These are phyloP conservation scores for Pogonocherus hispidulus DNA, from an alignment of 2,888 invertebrate genomes.

Conservation along the genomic window DNA sequence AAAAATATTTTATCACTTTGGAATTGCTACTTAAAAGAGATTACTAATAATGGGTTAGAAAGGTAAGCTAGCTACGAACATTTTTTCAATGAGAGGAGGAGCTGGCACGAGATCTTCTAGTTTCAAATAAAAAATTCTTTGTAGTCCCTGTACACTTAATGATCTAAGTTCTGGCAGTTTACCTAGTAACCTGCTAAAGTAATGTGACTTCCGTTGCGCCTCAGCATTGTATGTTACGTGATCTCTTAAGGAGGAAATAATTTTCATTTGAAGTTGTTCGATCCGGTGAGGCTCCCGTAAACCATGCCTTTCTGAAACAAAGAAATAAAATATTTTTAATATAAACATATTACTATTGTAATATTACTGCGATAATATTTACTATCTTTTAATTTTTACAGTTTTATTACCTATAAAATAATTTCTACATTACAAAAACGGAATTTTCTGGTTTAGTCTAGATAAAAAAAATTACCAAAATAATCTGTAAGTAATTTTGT, in stretches of 20 bases:
- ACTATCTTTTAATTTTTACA: too few species aligned
- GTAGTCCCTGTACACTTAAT: conserved; percentile 92
- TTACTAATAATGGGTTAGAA: conserved; percentile 72
- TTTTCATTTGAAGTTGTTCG: conserved; percentile 96
- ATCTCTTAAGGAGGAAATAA: conserved; percentile 94
- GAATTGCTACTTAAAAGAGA: conserved; percentile 31
- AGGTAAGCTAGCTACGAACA: conserved; percentile 95
- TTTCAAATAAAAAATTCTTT: conserved; percentile 94
- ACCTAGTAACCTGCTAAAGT: conserved; percentile 92
- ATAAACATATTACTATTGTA: too few species aligned
- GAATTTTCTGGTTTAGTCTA: too few species aligned
- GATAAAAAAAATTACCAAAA: too few species aligned
- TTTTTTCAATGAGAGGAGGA: conserved; percentile 93
- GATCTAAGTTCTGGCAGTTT: conserved; percentile 94
- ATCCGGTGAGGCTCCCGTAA: conserved; percentile 92
- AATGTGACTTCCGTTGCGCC: conserved; percentile 91
- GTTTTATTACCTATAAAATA: too few species aligned
- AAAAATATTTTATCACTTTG: conserved; percentile 65
- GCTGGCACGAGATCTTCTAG: conserved; percentile 93
- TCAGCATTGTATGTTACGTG: conserved; percentile 95
- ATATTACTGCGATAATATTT: too few species aligned
- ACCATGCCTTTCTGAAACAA: conserved; percentile 87
- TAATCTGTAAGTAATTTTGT: too few species aligned
- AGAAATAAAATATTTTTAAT: conserved; percentile 1
- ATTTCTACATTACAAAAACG: too few species aligned